A percentile compares a stretch with the other conserved stretches of the same genome.
phyloP scores from a whole-genome alignment of 2,888 invertebrate genomes.

The Heliconius ismenius region DNA sequence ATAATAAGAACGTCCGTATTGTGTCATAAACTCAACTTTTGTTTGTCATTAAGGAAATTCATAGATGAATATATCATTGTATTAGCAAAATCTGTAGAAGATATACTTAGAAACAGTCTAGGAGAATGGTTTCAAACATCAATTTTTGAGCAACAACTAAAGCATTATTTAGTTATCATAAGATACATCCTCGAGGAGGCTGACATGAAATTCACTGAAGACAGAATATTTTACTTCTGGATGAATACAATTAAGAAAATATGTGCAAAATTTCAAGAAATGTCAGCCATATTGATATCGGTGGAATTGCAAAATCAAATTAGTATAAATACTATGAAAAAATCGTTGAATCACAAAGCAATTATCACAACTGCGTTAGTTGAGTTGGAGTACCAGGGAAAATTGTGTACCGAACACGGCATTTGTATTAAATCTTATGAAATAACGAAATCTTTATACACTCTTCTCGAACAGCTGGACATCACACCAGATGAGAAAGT shows the following conservation, averaged over 20 bases:
- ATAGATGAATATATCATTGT: constrained; percentile 59
- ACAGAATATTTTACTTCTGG: constrained; percentile 55
- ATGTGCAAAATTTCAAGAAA: constrained; percentile 58
- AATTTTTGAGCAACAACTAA: constrained; percentile 43
- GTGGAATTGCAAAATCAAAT: constrained; percentile 49
- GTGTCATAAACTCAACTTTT: constrained; percentile 58
- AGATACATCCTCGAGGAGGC: constrained; percentile 53
- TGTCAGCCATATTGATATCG: constrained; percentile 48
- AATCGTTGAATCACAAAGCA: constrained; percentile 42
- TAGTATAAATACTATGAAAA: constrained; percentile 44
- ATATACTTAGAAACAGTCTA: constrained; percentile 47
- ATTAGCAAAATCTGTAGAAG: constrained; percentile 55
- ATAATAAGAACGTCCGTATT: constrained; percentile 54
- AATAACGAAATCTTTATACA: constrained; percentile 55
- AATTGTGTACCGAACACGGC: constrained; percentile 55
- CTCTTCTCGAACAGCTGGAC: constrained; percentile 51
- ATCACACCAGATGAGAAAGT: constrained; percentile 50
- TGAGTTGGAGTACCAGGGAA: constrained; percentile 57
- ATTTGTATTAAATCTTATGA: constrained; percentile 57
- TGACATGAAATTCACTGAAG: constrained; percentile 49
- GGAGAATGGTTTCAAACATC: constrained; percentile 37
- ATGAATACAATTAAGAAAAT: constrained; percentile 60
- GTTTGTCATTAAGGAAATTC: constrained; percentile 51
- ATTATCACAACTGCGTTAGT: constrained; percentile 54
- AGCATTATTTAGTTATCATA: constrained; percentile 49